Conservation (phyloP, 2,888 invertebrate genomes). For the Ceriagrion tenellum region DNA sequence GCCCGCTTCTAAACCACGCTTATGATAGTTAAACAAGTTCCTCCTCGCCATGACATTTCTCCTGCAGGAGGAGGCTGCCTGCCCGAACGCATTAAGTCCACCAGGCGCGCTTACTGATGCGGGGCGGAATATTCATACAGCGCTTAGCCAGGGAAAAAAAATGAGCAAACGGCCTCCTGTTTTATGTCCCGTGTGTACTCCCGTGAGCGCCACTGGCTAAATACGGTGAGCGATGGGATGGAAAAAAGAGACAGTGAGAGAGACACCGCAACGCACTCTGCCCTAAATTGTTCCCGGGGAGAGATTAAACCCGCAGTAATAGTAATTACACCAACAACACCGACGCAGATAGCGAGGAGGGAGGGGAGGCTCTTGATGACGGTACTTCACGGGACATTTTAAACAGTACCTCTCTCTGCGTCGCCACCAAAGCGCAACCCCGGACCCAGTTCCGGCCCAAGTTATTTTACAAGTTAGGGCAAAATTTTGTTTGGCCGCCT, state of each 20-base stretch:
- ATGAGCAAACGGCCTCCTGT: neutral
- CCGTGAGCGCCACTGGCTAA: neutral
- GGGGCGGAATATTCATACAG: slow-evolving; percentile 1
- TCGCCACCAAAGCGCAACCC: too few species aligned
- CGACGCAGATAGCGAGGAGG: neutral
- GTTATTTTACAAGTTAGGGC: too few species aligned
- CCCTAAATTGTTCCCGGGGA: neutral
- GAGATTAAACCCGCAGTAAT: slow-evolving; percentile 9
- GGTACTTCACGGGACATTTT: too few species aligned
- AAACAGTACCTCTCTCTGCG: too few species aligned
- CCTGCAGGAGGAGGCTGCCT: neutral
- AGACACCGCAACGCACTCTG: neutral
- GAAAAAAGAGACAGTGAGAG: neutral
- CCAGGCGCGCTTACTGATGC: neutral
- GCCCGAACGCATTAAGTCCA: neutral
- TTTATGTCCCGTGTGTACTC: neutral
- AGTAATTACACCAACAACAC: neutral
- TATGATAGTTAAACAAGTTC: neutral
- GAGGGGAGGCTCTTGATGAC: neutral
- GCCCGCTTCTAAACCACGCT: neutral
- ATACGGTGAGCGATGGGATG: neutral
- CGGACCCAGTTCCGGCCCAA: too few species aligned
- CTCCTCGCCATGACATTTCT: neutral
- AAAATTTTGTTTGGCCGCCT: too few species aligned
- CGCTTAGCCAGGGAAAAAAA: neutral